Percentiles rank a stretch among this genome's conserved stretches.
Evolutionary conservation across 2,797 vertebrate genomes (phyloP).

Genomic region (Gambusia yucatana): DNA sequence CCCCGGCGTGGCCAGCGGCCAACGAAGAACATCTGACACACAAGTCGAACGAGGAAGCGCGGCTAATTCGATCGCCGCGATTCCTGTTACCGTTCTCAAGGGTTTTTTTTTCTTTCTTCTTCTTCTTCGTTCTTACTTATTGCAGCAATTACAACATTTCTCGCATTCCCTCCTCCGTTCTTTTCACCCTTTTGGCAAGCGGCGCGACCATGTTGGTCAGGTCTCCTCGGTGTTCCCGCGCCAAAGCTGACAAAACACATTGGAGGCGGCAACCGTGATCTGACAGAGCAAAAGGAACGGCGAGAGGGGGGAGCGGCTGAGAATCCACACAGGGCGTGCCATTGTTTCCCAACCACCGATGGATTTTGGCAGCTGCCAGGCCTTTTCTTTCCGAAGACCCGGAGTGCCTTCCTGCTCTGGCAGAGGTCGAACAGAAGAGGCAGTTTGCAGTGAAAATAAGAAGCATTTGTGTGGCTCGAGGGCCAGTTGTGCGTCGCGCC

Average conservation of each 20-base stretch:
- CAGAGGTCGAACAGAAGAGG: conserved; percentile 73
- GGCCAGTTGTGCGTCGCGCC: conserved; percentile 64
- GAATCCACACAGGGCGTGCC: conserved; percentile 80
- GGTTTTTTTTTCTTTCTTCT: conserved; percentile 57
- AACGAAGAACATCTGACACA: conserved; percentile 61
- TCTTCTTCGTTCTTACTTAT: conserved; percentile 68
- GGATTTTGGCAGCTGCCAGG: conserved; percentile 71
- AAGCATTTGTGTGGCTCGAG: conserved; percentile 79
- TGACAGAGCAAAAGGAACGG: conserved; percentile 79
- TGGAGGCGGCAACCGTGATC: conserved; percentile 74
- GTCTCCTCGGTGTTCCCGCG: conserved; percentile 67
- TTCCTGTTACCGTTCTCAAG: conserved; percentile 76
- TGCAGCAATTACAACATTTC: conserved; percentile 81
- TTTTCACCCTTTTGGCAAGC: conserved; percentile 73
- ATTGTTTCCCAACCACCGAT: conserved; percentile 81
- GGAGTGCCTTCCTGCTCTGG: conserved; percentile 67
- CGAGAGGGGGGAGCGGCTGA: conserved; percentile 64
- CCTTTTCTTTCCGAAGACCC: conserved; percentile 70
- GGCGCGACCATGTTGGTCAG: conserved; percentile 76
- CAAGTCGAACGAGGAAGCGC: conserved; percentile 64
- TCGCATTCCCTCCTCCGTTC: conserved; percentile 71
- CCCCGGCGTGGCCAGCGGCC: conserved; percentile 44
- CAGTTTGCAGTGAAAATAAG: conserved; percentile 77
- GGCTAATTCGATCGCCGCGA: conserved; percentile 22
- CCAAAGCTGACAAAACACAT: conserved; percentile 82